Evolutionary conservation across 2,113 vertebrate genomes (phyloP).

Genomic region (Eidolon helvum): DNA sequence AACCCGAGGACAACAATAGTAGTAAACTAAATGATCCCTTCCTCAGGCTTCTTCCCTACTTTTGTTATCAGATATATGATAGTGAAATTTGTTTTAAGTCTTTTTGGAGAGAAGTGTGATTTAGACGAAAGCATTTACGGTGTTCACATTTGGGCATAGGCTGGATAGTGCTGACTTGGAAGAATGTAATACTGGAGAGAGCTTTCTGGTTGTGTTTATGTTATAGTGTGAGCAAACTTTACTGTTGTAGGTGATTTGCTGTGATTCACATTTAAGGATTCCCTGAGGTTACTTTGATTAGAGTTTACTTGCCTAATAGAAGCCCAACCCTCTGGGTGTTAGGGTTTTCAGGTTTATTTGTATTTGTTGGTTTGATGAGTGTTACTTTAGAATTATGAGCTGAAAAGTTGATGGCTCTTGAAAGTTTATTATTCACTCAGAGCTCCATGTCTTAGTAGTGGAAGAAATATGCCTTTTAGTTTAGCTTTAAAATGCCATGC

Average conservation of each 20-base stretch:
- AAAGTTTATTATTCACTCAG: background rate
- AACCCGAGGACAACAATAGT: background rate
- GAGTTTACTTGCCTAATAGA: background rate
- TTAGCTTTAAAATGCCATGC: background rate
- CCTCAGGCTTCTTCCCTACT: background rate
- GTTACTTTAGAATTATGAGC: background rate
- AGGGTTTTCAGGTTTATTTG: background rate
- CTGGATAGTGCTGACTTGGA: background rate
- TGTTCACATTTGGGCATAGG: background rate
- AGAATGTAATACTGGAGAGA: background rate
- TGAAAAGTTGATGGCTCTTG: background rate
- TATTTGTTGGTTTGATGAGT: background rate
- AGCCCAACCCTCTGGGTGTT: background rate
- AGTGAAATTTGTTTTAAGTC: background rate
- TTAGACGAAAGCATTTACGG: background rate
- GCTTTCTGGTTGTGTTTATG: background rate
- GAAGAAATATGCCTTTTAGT: constrained; percentile 22
- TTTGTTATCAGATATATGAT: background rate
- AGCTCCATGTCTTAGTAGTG: background rate
- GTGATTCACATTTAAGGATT: constrained; percentile 4
- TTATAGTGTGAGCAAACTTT: background rate
- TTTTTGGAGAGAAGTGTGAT: background rate
- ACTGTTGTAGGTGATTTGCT: background rate
- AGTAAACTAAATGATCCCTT: background rate
- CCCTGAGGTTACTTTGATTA: background rate